Evolutionary conservation across 2,113 vertebrate species (phyloP), one percentile per base, ranked within the genome.

Genomic region (Pelmatolapia mariae): DNA sequence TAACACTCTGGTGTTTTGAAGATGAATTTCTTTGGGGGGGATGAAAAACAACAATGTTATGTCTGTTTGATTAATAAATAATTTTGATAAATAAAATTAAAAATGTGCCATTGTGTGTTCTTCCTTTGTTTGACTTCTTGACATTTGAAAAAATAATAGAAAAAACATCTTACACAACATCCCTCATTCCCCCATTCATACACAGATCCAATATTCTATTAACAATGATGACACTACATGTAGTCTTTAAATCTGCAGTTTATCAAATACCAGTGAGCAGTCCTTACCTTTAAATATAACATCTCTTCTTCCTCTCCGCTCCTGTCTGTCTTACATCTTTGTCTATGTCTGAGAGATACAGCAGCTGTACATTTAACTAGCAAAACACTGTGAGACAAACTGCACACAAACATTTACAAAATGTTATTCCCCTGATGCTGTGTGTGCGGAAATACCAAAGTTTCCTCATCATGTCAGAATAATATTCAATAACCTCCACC

Each of bases 101-200:
- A 26, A 57, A 57, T 56, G 22, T 0, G 0, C 13, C 53, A 56
- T 56, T 56, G 54, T 56, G 22, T 56, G 6, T 57, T 57, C 54
- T 15, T 15, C 0, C 54, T 57, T 57, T 57, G 54, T 57, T 57
- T 57, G 54, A 57, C 0, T 26, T 57, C 54, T 8, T 57, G 54
- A 57, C 22, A 57, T 57, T 57, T 57, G 54, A 57, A 57, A 57
- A 57, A 0, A 56, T 57, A 56, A 57, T 0, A 57, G 22, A 57
- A 12, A 57, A 57, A 57, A 57, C 0, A 2, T 26, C 26, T 57
- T 57, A 57, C 54, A 2, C 0, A 57, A 12, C 54, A 26, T 0
- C 54, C 54, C 0, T 57, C 0, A 15, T 26, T 57, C 22, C 7
- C 54, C 54, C 0, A 57, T 26, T 57, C 54, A 57, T 57, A 57